Evolutionary conservation across 2,797 vertebrate genomes (phyloP).

Genomic region (Pangasius sanitwongsei): DNA sequence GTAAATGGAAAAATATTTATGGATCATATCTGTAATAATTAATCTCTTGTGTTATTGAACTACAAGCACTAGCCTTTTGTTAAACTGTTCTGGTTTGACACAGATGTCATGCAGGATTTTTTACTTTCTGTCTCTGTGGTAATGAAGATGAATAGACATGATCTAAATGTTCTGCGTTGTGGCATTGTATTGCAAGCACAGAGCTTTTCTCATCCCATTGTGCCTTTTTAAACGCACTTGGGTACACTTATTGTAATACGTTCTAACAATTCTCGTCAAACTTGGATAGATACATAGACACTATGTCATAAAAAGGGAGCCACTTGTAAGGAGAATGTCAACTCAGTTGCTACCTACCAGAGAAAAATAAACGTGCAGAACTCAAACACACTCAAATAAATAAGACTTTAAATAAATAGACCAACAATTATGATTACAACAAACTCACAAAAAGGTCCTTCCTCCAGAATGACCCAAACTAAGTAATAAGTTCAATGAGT

Average conservation of each 20-base stretch:
- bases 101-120: slow-evolving; percentile 19
- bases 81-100: slow-evolving; percentile 3
- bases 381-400: neutral
- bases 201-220: slow-evolving; percentile 2
- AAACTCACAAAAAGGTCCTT: neutral
- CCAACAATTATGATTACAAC: neutral
- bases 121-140: neutral
- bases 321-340: neutral
- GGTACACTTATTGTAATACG: neutral
- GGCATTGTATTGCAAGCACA: neutral
- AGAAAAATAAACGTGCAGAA: neutral
- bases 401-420: neutral
- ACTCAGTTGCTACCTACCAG: too few relatives aligned
- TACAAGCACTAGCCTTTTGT: neutral
- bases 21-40: neutral
- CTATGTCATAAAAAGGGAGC: neutral
- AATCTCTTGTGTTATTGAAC: neutral
- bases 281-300: neutral
- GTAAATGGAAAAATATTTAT: neutral
- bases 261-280: neutral
- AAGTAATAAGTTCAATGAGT: neutral
- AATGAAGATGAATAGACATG: slow-evolving; percentile 14
- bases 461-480: neutral
- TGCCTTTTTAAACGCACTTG: neutral
- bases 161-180: slow-evolving; percentile 10